Evolutionary conservation across 2,888 invertebrate genomes (phyloP), one percentile per base, ranked within the genome.

Genomic region (Helleia helle): DNA sequence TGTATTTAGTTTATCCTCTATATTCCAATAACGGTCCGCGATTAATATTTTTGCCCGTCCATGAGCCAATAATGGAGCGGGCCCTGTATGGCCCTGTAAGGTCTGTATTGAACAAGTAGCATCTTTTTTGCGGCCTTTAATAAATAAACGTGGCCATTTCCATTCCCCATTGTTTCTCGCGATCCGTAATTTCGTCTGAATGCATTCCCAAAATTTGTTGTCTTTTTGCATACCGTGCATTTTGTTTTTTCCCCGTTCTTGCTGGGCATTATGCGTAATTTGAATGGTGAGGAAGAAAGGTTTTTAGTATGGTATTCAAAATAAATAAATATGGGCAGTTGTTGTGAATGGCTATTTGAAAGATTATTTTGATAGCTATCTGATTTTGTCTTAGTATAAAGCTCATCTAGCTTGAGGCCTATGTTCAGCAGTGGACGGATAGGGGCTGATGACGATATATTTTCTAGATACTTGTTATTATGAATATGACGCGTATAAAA

Each of bases 141-240:
- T 72, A 69, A 70, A 74, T 67, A 69, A 72, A 69, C 54, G 59
- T 55, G 63, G 59, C 65, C 71, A 80, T 79, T 79, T 79, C 76
- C 81, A 74, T 79, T 59, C 58, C 13, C 77, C 79, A 81, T 83
- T 81, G 81, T 81, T 79, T 68, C 61, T 51, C 44, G 56, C 58
- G 52, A 69, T 69, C 58, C 68, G 69, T 69, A 73, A 76, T 74
- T 77, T 68, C 64, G 60, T 55, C 59, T 54, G 64, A 61, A 62
- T 62, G 62, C 61, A 60, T 60, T 62, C 63, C 65, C 58, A 58
- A 60, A 61, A 14, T 40, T 40, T 34, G 34, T 34, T 65, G 58
- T 59, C 50, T 49, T 61, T 56, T 55, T 54, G 50, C 48, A 52
- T 55, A 53, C 60, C 47, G 49, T 46, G 40, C 42, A 47, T 50